Evolutionary conservation across 2,797 vertebrate species (phyloP).

Genomic region (Toxotes lorentzi): DNA sequence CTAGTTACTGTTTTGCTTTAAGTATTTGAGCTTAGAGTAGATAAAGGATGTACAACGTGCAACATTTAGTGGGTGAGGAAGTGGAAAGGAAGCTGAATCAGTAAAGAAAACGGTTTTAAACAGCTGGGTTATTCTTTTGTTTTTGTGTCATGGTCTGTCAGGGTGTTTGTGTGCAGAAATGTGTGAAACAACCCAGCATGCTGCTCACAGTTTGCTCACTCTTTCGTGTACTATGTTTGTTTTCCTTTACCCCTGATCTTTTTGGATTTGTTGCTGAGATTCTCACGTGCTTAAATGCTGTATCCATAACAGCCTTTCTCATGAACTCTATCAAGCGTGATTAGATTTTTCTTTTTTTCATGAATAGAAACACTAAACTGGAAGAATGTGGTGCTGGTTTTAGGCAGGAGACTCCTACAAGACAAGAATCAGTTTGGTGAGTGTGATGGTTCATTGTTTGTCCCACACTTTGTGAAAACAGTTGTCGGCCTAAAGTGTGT

Average conservation of each 20-base stretch:
- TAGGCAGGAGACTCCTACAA: slow-evolving; percentile 85
- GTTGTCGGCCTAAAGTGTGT: background rate
- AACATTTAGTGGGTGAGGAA: background rate
- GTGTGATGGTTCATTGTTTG: slow-evolving; percentile 4
- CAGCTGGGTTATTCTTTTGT: slow-evolving; percentile 35
- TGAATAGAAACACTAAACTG: slow-evolving; percentile 84
- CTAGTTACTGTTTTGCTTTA: background rate
- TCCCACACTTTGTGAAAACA: background rate
- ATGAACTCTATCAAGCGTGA: background rate
- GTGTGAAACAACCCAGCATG: slow-evolving; percentile 6
- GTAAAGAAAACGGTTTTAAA: background rate
- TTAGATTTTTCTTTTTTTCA: background rate
- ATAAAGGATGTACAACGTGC: background rate
- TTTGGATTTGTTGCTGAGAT: background rate
- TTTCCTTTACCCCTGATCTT: background rate
- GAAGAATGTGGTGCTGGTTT: slow-evolving; percentile 90
- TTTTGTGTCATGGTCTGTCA: background rate
- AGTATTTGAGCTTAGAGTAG: background rate
- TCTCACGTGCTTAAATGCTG: background rate
- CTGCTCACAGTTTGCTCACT: background rate
- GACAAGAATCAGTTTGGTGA: slow-evolving; percentile 82
- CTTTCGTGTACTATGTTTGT: background rate
- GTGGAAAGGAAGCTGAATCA: background rate
- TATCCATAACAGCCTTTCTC: background rate
- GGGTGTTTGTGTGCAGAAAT: slow-evolving; percentile 9